phyloP scores from a whole-genome alignment of 2,113 vertebrate species.

The Diphyllodes magnificus region DNA sequence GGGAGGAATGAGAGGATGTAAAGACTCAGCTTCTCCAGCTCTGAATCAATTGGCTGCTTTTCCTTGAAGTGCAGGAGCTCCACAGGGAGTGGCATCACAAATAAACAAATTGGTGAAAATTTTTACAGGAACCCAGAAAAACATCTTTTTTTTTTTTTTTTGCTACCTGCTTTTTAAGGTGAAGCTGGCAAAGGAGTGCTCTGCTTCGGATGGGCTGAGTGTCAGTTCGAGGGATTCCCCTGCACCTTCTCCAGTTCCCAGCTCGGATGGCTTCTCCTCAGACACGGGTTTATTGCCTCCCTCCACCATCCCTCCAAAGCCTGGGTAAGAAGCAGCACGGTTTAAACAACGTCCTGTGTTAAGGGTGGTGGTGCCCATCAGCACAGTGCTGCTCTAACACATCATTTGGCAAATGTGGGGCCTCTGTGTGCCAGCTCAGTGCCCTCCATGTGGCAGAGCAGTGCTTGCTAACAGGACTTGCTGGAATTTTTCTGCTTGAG shows the following conservation, averaged over 20 bases:
- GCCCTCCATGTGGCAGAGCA: neutral
- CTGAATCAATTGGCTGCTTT: neutral
- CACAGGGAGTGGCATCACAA: neutral
- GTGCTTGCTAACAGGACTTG: neutral
- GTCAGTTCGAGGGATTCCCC: slow-evolving; percentile 80
- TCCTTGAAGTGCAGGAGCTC: neutral
- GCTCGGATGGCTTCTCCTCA: slow-evolving; percentile 69
- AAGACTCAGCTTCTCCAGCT: neutral
- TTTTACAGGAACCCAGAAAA: neutral
- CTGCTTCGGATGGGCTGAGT: slow-evolving; percentile 69
- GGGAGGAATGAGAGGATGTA: neutral
- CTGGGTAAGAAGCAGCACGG: slow-evolving; percentile 71
- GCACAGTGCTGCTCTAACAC: neutral
- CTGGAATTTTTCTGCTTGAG: neutral
- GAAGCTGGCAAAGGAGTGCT: slow-evolving; percentile 81
- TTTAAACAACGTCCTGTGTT: neutral
- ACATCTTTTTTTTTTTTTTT: neutral
- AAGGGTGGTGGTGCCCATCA: neutral
- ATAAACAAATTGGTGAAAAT: neutral
- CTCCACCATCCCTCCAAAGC: slow-evolving; percentile 65
- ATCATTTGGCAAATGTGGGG: fast-evolving
- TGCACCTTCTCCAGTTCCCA: slow-evolving; percentile 81
- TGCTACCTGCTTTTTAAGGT: slow-evolving; percentile 68
- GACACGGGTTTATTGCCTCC: slow-evolving; percentile 68
- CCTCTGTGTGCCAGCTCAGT: neutral